Percentiles rank a stretch among this genome's conserved stretches.
phyloP scores from a whole-genome alignment of 2,797 vertebrate species.

The Rhynchonycteris naso region DNA sequence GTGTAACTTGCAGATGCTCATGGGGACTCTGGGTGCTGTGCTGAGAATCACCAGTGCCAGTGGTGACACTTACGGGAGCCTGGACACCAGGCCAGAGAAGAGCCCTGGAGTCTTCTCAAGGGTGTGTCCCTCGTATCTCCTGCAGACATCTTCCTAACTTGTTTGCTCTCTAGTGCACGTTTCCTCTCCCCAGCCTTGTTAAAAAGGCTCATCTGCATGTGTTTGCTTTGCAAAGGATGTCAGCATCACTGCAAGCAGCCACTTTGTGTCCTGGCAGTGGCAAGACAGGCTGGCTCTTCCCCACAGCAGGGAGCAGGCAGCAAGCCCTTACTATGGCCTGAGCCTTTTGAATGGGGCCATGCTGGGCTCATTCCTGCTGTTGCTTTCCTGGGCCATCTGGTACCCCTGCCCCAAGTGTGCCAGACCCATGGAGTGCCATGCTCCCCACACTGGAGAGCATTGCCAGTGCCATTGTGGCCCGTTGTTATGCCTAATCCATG shows the following conservation, averaged over 20 bases:
- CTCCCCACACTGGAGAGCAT: not conserved
- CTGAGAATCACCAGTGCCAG: not conserved
- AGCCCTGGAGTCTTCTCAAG: not conserved
- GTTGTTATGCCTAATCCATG: not conserved
- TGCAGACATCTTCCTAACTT: not conserved
- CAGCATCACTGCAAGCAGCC: not conserved
- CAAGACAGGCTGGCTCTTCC: not conserved
- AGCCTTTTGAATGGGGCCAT: not conserved
- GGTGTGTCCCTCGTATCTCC: not conserved
- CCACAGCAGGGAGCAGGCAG: not conserved
- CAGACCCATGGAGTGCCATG: rapidly evolving
- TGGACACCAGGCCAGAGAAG: not conserved
- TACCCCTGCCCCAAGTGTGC: not conserved
- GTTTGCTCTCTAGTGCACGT: not conserved
- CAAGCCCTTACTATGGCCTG: not conserved
- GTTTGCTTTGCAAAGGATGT: not conserved
- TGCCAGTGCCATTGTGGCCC: not conserved
- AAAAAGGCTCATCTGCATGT: not conserved
- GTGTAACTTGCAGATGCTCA: not conserved
- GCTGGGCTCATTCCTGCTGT: no score
- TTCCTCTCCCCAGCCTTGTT: not conserved
- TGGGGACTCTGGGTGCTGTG: not conserved
- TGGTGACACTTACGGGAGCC: not conserved
- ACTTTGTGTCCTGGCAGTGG: not conserved
- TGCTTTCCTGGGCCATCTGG: not conserved